Evolutionary conservation across 2,113 vertebrate genomes (phyloP).

Genomic region (Ictalurus punctatus): DNA sequence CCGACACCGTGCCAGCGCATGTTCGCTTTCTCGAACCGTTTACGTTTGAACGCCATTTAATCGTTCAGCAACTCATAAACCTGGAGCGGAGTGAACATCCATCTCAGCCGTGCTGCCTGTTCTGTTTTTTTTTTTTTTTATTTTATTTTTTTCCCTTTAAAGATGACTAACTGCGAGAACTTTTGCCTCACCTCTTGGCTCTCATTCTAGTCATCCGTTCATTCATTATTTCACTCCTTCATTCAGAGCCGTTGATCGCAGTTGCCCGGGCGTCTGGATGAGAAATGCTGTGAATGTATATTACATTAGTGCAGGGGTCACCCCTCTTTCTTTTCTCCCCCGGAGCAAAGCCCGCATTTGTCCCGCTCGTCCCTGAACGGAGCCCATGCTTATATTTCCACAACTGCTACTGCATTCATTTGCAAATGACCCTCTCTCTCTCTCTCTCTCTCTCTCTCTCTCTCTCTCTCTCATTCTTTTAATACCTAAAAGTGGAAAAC

Average conservation of each 20-base stretch:
- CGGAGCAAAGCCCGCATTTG: slow-evolving; percentile 84
- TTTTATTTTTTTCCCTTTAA: not conserved
- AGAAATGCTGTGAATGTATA: slow-evolving; percentile 92
- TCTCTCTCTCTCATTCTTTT: slow-evolving; percentile 72
- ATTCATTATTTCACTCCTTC: slow-evolving; percentile 43
- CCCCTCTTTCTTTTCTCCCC: slow-evolving; percentile 74
- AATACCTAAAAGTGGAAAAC: slow-evolving; percentile 88
- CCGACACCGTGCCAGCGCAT: slow-evolving; percentile 65
- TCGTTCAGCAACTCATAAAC: not conserved
- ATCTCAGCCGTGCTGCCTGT: not conserved
- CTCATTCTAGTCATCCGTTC: slow-evolving; percentile 22
- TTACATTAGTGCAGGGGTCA: slow-evolving; percentile 87
- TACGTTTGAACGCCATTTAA: not conserved
- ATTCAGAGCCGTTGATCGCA: slow-evolving; percentile 71
- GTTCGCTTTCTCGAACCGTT: not conserved
- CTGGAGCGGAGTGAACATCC: too few species aligned
- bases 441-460: slow-evolving; percentile 66
- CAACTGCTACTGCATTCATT: slow-evolving; percentile 94
- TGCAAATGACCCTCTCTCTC: slow-evolving; percentile 88
- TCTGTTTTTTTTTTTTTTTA: too few species aligned
- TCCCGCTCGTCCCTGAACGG: slow-evolving; percentile 83
- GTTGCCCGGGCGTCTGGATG: slow-evolving; percentile 93
- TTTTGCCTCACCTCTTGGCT: slow-evolving; percentile 16
- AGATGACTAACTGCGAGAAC: slow-evolving; percentile 16
- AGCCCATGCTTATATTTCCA: slow-evolving; percentile 93